Base-by-base conservation (phyloP, 1,140 invertebrate species). In the Hetaerina americana region DNA sequence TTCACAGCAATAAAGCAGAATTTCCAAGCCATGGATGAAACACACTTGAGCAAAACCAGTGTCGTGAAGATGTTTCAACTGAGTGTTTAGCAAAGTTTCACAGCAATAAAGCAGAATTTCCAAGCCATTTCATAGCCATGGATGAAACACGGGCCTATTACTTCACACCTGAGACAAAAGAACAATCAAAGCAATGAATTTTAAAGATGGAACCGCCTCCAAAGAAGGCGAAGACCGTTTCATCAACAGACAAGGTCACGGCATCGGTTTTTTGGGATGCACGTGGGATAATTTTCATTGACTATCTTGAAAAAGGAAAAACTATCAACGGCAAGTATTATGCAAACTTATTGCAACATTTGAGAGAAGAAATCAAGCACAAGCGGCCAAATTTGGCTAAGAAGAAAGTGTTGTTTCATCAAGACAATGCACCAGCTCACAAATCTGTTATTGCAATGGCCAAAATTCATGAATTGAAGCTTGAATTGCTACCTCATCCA, bases 251-350 rank as follows among this genome's bases (percentile, higher is more conserved):
- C 25, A 80, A 81, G 75, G 78, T 78, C 8, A 77, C 78, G 75
- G 76, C 75, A 10, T 74, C 75, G 15, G 75, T 78, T 76, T 80
- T 80, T 74, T 80, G 77, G 80, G 77, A 78, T 77, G 72, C 75
- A 73, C 74, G 75, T 75, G 77, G 76, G 76, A 76, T 78, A 57
- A 71, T 82, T 8, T 77, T 80, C 72, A 79, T 78, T 72, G 80
- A 84, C 78, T 83, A 82, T 77, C 79, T 85, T 80, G 77, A 80
- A 78, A 80, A 76, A 78, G 76, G 76, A 77, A 78, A 76, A 78
- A 80, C 79, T 76, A 82, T 81, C 75, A 81, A n/a, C n/a, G n/a
- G n/a, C n/a, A n/a, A n/a, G n/a, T n/a, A n/a, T n/a, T n/a, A n/a
- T n/a, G n/a, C n/a, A n/a, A n/a, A n/a, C n/a, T n/a, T n/a, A n/a